phyloP scores from a whole-genome alignment of 2,797 vertebrate genomes.

The Acanthurus tractus region DNA sequence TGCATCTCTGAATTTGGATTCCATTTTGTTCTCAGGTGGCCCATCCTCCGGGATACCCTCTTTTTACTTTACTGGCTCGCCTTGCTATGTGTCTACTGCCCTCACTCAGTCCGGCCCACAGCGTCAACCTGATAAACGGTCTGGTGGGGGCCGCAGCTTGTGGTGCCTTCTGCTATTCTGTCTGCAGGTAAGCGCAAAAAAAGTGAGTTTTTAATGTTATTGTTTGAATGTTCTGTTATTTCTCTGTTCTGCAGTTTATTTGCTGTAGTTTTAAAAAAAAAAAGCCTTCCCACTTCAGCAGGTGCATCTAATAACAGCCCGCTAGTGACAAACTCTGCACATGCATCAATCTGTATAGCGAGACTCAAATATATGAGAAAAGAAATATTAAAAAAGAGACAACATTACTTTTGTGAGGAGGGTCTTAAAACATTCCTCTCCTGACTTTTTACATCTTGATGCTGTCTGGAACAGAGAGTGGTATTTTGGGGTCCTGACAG shows the following conservation, averaged over 20 bases:
- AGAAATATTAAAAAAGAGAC: constrained; percentile 10
- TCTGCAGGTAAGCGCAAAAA: constrained; percentile 89
- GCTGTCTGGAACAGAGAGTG: constrained; percentile 59
- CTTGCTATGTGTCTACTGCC: constrained; percentile 86
- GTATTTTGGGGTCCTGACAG: constrained; percentile 73
- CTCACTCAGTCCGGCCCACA: constrained; percentile 88
- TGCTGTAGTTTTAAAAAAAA: background rate
- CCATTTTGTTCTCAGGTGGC: constrained; percentile 88
- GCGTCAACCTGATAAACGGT: constrained; percentile 91
- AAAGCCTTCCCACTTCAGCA: background rate
- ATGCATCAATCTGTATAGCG: background rate
- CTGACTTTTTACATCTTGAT: constrained; percentile 62
- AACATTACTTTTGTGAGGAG: constrained; percentile 16
- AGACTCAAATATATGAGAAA: constrained; percentile 15
- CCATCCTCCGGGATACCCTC: constrained; percentile 96
- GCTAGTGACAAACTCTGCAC: constrained; percentile 17
- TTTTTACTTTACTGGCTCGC: constrained; percentile 93
- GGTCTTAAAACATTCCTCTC: constrained; percentile 47
- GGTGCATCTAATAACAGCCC: background rate
- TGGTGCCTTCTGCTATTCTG: constrained; percentile 91
- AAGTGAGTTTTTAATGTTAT: background rate
- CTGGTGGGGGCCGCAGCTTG: constrained; percentile 91
- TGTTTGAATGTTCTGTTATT: constrained; percentile 4
- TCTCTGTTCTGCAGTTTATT: background rate
- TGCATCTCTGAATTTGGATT: background rate